Evolutionary conservation across 2,797 vertebrate species (phyloP).

Genomic region (Propithecus perrieri): DNA sequence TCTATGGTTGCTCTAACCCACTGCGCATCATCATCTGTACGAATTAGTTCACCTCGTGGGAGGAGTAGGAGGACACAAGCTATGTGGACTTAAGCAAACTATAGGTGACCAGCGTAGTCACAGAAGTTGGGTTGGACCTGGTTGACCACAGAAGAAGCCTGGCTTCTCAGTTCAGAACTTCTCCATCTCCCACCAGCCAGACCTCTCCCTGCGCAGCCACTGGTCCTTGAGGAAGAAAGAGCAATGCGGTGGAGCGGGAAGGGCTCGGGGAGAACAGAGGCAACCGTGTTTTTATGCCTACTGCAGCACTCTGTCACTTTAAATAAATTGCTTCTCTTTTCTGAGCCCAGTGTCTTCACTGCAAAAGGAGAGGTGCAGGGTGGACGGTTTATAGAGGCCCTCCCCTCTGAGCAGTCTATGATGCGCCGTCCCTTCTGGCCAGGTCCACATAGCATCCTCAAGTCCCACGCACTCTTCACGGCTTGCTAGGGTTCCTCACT

Average conservation of each 20-base stretch:
- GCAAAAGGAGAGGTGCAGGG: not conserved
- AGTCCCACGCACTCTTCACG: not conserved
- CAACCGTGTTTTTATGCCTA: not conserved
- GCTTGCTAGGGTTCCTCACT: not conserved
- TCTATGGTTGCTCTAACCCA: no score
- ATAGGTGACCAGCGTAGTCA: not conserved
- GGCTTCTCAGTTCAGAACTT: not conserved
- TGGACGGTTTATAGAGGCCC: not conserved
- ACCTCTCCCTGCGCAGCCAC: not conserved
- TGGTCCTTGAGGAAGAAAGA: not conserved
- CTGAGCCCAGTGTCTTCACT: not conserved
- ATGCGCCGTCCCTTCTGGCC: not conserved
- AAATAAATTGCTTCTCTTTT: not conserved
- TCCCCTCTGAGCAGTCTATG: not conserved
- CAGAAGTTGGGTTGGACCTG: not conserved
- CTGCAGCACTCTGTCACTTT: not conserved
- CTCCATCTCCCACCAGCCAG: not conserved
- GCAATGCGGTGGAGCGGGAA: no score
- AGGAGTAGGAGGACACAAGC: not conserved
- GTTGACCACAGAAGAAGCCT: not conserved
- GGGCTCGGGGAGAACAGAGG: not conserved
- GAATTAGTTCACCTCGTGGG: not conserved
- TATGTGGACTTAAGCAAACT: not conserved
- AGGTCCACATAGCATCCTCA: not conserved
- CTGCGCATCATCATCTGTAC: not conserved